These are phyloP conservation scores for Tenthredo notha DNA, from an alignment of 2,888 invertebrate species.

Conservation along the genomic window DNA sequence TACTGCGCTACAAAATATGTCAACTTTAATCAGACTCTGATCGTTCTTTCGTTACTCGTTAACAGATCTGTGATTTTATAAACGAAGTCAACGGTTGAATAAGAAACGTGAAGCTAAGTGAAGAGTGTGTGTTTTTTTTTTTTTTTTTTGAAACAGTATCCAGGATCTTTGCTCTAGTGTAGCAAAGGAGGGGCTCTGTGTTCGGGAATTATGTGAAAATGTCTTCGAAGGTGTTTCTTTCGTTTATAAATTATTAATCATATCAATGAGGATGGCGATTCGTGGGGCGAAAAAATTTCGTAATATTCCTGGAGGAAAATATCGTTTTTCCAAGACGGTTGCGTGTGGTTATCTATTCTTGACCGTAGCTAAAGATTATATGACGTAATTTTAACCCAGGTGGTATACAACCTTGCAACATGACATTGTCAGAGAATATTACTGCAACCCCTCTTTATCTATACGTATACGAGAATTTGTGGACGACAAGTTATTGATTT, in stretches of 20 bases:
- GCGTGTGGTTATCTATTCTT: conserved; percentile 36
- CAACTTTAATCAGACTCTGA: neutral
- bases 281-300: neutral
- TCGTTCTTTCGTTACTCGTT: neutral
- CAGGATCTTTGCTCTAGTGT: neutral
- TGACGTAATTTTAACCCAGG: conserved; percentile 17
- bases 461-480: neutral
- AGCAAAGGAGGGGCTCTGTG: neutral
- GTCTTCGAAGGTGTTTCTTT: neutral
- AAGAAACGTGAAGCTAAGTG: neutral
- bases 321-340: conserved; percentile 20
- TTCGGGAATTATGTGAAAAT: neutral
- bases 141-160: neutral
- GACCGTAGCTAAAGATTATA: neutral
- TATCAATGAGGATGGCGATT: conserved; percentile 24
- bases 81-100: neutral
- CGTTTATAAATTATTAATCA: neutral
- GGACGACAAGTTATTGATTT: neutral
- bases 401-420: conserved; percentile 9
- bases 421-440: conserved; percentile 18
- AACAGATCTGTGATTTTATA: neutral
- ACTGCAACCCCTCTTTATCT: neutral
- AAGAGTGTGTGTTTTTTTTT: neutral
- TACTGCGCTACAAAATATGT: neutral
- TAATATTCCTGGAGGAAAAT: neutral